Conservation (phyloP, 2,888 invertebrate species). For the Epinotia nisella region DNA sequence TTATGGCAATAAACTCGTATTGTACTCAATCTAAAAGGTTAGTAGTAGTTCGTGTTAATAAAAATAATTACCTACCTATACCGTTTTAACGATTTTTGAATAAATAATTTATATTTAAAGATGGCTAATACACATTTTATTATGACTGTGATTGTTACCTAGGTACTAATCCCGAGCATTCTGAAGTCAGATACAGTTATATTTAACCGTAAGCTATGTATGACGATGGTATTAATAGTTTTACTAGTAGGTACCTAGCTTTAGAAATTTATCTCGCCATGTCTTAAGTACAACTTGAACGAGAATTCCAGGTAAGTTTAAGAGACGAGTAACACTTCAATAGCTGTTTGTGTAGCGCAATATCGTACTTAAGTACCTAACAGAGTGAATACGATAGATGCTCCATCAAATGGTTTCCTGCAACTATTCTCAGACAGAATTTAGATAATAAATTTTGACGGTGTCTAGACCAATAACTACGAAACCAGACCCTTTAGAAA, state of each 20-base stretch:
- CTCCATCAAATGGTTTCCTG: conserved; percentile 21
- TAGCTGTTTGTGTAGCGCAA: background rate
- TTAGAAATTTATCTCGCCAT: background rate
- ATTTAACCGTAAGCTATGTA: too few species aligned
- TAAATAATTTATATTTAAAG: too few species aligned
- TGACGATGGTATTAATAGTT: background rate
- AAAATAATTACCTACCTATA: too few species aligned
- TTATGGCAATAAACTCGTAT: too few species aligned
- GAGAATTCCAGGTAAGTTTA: background rate
- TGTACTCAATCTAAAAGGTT: too few species aligned
- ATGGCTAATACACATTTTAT: too few species aligned
- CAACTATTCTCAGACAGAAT: conserved; percentile 30
- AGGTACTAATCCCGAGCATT: too few species aligned
- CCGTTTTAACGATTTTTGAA: too few species aligned
- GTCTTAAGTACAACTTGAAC: background rate
- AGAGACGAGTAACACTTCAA: background rate
- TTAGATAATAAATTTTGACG: conserved; percentile 39
- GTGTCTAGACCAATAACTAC: conserved; percentile 40
- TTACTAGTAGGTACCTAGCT: background rate
- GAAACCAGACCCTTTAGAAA: conserved; percentile 18
- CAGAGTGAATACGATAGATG: conserved; percentile 21
- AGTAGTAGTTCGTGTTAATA: too few species aligned
- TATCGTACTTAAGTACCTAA: conserved; percentile 5
- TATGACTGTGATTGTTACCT: too few species aligned
- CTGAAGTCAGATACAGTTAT: too few species aligned